Base-by-base conservation (phyloP, 2,797 vertebrate genomes). In the Rhinichthys osculus region DNA sequence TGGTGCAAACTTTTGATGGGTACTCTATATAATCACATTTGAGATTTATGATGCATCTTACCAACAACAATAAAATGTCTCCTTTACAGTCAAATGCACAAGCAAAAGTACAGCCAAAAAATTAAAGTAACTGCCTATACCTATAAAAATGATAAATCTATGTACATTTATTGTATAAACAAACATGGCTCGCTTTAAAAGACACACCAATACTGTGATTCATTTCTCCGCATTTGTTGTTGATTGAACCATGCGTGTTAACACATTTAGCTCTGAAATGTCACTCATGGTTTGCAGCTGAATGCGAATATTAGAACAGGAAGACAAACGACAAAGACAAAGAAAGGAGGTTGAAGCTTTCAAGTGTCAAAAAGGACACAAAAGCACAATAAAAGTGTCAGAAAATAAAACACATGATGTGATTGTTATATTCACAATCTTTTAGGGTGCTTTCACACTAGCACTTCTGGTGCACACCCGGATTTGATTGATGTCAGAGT, bases 221-320 rank as follows among this genome's bases (percentile, higher is more conserved):
- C 42, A 76, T 50, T 74, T 74, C 30, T 76, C 44, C 30, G 71
- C 82, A 76, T 83, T 82, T 35, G 40, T 66, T 76, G 59, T 83
- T 83, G 40, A 44, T 62, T 44, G 27, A 59, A 83, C 40, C 81
- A 4, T 62, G 73, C 17, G 9, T 33, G 33, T 83, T 66, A 76
- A 83, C 72, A 76, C 72, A 83, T 83, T 83, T 52, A 76, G 42
- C 59, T 66, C 59, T 67, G 42, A 76, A 76, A 83, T 83, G 72
- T 76, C 72, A 76, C 59, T 83, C 82, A 40, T 67, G 72, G 82
- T 77, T 76, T 77, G n/a, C 72, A 84, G 72, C 44, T 67, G 44
- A 84, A 67, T 52, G 54, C 7, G 4, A 84, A 77, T 23, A n/a
- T 38, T 73, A 23, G 27, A 35, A 84, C 30, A 54, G 35, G 33